phyloP scores from a whole-genome alignment of 2,888 invertebrate genomes.

The Scaptomyza reducta region DNA sequence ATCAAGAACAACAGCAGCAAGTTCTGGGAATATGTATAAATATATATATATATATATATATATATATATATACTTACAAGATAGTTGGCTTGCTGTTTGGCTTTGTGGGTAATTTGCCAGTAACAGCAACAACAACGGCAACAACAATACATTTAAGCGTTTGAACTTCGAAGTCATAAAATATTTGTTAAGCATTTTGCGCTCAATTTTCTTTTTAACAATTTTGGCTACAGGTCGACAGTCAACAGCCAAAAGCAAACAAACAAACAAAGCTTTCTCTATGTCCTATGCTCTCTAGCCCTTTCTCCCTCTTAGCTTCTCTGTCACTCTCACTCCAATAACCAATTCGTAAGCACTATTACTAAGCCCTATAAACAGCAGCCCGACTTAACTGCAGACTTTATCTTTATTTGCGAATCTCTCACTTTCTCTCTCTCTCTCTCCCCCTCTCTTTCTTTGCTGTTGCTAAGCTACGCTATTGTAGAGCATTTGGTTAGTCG shows the following conservation, averaged over 20 bases:
- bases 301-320: not conserved
- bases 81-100: slow-evolving; percentile 50
- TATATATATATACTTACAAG: slow-evolving; percentile 30
- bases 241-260: slow-evolving; percentile 50
- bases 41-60: slow-evolving; percentile 4
- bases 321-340: slow-evolving; percentile 38
- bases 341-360: slow-evolving; percentile 76
- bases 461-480: slow-evolving; percentile 11
- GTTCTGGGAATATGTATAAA: not conserved
- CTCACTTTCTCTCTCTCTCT: slow-evolving; percentile 6
- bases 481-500: slow-evolving; percentile 36
- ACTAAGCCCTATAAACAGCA: slow-evolving; percentile 49
- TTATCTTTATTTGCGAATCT: not conserved
- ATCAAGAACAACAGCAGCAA: slow-evolving; percentile 4
- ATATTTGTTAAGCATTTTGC: slow-evolving; percentile 78
- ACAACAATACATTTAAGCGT: slow-evolving; percentile 65
- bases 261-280: slow-evolving; percentile 31
- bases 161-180: slow-evolving; percentile 76
- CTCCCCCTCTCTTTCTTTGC: not conserved
- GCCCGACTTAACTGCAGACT: slow-evolving; percentile 8
- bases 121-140: slow-evolving; percentile 42
- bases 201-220: slow-evolving; percentile 72
- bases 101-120: slow-evolving; percentile 71
- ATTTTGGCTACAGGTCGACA: slow-evolving; percentile 70
- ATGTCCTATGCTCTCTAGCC: slow-evolving; percentile 3